Conservation (phyloP, 2,113 vertebrate genomes). For the Morone chrysops region DNA sequence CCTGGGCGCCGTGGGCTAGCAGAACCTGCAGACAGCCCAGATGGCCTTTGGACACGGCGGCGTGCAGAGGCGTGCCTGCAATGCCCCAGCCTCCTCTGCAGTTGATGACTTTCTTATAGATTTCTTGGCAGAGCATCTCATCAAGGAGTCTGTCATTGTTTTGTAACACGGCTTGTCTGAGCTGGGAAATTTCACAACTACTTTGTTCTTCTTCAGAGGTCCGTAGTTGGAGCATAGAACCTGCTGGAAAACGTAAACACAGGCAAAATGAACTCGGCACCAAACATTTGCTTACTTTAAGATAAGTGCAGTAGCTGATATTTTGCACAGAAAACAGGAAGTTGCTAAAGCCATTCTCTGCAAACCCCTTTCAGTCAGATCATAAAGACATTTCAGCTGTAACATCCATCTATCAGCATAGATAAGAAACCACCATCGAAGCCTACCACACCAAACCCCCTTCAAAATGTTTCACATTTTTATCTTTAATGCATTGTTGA, state of each 20-base stretch:
- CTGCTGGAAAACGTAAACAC: constrained; percentile 23
- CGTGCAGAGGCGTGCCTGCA: constrained; percentile 89
- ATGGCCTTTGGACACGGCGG: constrained; percentile 88
- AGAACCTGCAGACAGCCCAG: constrained; percentile 88
- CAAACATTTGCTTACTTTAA: background rate
- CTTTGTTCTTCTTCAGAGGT: constrained; percentile 75
- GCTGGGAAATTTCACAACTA: constrained; percentile 82
- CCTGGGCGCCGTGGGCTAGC: constrained; percentile 87
- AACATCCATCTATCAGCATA: background rate
- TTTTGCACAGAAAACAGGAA: background rate
- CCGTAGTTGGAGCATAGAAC: constrained; percentile 85
- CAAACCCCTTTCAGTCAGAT: background rate
- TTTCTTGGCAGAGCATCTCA: constrained; percentile 87
- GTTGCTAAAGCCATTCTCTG: background rate
- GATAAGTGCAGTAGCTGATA: no score
- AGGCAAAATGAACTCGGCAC: accelerated
- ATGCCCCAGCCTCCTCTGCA: constrained; percentile 92
- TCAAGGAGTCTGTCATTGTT: constrained; percentile 85
- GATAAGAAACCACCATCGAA: background rate
- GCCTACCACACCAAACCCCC: background rate
- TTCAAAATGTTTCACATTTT: background rate
- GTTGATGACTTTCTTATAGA: constrained; percentile 90
- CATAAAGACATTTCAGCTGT: background rate
- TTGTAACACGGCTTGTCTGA: constrained; percentile 85
- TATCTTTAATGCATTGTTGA: accelerated